Evolutionary conservation across 2,113 vertebrate genomes (phyloP).

Genomic region (Pseudolaguvia tuberculata): DNA sequence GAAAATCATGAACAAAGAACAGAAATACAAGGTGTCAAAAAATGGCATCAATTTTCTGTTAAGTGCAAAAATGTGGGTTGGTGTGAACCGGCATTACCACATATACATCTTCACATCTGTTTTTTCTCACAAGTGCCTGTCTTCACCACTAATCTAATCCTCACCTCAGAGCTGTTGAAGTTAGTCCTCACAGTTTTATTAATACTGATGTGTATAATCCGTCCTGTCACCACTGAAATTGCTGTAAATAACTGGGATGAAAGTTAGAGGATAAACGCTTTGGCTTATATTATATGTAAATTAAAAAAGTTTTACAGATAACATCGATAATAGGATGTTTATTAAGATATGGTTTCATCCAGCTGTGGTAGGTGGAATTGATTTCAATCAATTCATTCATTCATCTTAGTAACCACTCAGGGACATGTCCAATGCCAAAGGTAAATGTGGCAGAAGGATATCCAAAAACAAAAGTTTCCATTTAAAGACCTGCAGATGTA

Average conservation of each 20-base stretch:
- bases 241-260: background rate
- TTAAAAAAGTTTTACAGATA: background rate
- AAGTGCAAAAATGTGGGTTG: background rate
- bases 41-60: background rate
- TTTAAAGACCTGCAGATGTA: background rate
- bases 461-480: background rate
- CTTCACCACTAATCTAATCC: background rate
- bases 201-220: background rate
- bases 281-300: background rate
- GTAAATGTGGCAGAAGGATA: background rate
- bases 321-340: background rate
- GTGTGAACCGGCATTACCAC: background rate
- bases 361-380: background rate
- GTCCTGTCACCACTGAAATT: background rate
- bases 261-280: background rate
- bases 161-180: background rate
- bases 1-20: background rate
- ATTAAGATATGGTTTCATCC: background rate
- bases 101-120: background rate
- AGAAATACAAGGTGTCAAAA: background rate
- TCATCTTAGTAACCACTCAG: background rate
- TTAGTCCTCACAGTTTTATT: background rate
- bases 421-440: no score
- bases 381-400: no score
- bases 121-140: background rate